phyloP scores from a whole-genome alignment of 2,797 vertebrate genomes.

The Sternotherus odoratus region DNA sequence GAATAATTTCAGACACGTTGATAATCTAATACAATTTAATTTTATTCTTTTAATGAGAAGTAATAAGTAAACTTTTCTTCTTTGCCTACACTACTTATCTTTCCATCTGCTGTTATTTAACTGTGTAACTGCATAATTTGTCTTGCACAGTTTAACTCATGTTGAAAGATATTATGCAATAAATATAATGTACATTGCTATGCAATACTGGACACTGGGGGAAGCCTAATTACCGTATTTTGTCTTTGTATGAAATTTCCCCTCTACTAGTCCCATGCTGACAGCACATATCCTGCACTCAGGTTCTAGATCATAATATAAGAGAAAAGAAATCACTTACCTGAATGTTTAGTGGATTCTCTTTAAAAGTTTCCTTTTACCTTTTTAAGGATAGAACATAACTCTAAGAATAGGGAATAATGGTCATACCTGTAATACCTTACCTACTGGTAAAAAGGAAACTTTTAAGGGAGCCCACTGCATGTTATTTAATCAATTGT shows the following conservation, averaged over 20 bases:
- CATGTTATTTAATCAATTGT: not conserved
- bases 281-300: not conserved
- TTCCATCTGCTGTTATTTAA: not conserved
- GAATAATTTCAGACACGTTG: not conserved
- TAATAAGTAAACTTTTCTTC: not conserved
- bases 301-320: too few relatives aligned
- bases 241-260: not conserved
- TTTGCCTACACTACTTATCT: not conserved
- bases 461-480: not conserved
- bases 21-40: not conserved
- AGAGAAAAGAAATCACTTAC: not conserved
- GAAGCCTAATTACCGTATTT: not conserved
- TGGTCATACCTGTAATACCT: not conserved
- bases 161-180: too few relatives aligned
- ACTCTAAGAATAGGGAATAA: not conserved
- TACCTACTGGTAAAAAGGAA: not conserved
- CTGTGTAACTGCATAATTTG: too few relatives aligned
- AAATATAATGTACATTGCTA: accelerated
- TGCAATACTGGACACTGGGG: not conserved
- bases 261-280: not conserved
- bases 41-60: not conserved
- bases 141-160: not conserved
- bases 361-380: not conserved
- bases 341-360: not conserved
- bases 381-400: not conserved